Percentiles rank a stretch among this genome's conserved stretches.
Conservation (phyloP, 2,888 invertebrate species). For the Zelleria hepariella region DNA sequence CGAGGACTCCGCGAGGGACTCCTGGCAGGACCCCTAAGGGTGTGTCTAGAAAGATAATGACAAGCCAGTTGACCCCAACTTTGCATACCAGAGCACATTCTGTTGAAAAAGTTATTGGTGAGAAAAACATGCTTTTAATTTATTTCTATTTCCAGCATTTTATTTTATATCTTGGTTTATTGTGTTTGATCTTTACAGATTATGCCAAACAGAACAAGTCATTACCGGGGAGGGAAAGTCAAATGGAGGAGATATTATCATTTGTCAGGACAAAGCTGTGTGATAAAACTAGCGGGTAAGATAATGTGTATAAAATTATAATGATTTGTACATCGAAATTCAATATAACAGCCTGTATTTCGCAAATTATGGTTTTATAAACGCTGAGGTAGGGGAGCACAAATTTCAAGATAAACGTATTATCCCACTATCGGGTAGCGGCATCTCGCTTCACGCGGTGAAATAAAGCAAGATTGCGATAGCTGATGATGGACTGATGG, state of each 20-base stretch:
- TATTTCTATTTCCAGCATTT: not conserved
- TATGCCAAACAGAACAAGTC: constrained; percentile 44
- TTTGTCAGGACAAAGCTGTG: constrained; percentile 53
- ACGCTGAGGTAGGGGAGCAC: no score
- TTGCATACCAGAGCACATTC: constrained; percentile 45
- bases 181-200: constrained; percentile 29
- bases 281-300: constrained; percentile 51
- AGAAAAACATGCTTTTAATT: constrained; percentile 7
- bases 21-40: constrained; percentile 34
- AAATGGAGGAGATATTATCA: constrained; percentile 57
- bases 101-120: constrained; percentile 51
- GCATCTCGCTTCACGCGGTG: no score
- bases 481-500: no score
- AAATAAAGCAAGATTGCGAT: no score
- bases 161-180: not conserved
- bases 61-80: constrained; percentile 51
- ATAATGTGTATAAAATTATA: not conserved
- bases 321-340: not conserved
- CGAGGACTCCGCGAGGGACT: constrained; percentile 15
- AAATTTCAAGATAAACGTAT: no score
- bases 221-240: constrained; percentile 54
- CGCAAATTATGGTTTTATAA: no score
- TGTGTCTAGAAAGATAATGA: constrained; percentile 40
- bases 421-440: no score
- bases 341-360: no score